Base-by-base conservation (phyloP, 2,888 invertebrate genomes). In the Acleris sparsana region DNA sequence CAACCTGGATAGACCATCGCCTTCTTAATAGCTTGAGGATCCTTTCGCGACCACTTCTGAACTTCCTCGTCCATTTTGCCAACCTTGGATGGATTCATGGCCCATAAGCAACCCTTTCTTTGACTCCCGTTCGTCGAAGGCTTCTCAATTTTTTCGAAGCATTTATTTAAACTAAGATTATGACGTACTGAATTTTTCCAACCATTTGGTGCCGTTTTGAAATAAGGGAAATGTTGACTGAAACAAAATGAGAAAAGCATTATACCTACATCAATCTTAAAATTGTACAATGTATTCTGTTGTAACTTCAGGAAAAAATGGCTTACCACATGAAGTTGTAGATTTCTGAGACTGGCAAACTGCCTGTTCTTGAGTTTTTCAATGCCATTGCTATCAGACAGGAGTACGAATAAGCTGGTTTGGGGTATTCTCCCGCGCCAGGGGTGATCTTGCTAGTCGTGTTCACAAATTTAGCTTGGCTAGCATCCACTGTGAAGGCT, bases 171-270 rank as follows among this genome's bases (percentile, higher is more conserved):
- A 73, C 98, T 99, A 74, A 99, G 93, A 92, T 99, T 99, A 86
- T 99, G 99, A 73, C 99, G 94, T 1, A 99, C 99, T 4, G 99
- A 99, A 86, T 99, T 99, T 91, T 99, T 99, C 99, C 99, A 99
- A 17, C 99, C 99, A 83, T 97, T 97, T 22, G 99, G 99, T 11
- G 99, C 99, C 1, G 98, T 99, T 92, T 98, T 98, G 87, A 99
- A 99, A 87, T 99, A 99, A 0, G 99, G 99, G 84, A 99, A 99
- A 86, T 99, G 98, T 88, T 98, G 97, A 86, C 97, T 97, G 93
- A 58, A 68, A 67, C 22, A 20, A 70, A 71, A 70, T 76, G 71
- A 75, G 39, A 13, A 39, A 39, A 25, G 7, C 39, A 58, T 49
- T 58, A 55, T 25, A 22, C 3, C 4, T 52, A 17, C n/a, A 44